Evolutionary conservation across 2,888 invertebrate species (phyloP).

Genomic region (Agriotes lineatus): DNA sequence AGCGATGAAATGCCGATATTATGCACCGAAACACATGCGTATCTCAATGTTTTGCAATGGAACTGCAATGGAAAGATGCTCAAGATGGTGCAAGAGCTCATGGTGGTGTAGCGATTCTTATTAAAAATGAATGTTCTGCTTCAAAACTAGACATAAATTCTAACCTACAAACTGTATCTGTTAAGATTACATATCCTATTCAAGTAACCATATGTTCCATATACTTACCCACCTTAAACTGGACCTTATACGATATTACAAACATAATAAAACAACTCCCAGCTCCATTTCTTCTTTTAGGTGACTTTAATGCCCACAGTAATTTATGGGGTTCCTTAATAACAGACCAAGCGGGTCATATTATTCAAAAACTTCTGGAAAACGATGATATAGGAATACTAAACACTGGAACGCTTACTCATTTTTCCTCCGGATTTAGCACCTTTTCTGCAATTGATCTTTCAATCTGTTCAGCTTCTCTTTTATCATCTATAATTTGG

Average conservation of each 20-base stretch:
- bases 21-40: neutral
- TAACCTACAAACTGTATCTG: neutral
- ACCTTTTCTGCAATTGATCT: neutral
- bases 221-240: neutral
- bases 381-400: neutral
- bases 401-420: neutral
- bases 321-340: neutral
- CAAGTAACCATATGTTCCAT: neutral
- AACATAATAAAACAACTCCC: neutral
- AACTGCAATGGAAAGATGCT: neutral
- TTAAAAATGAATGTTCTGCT: neutral
- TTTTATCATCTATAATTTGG: neutral
- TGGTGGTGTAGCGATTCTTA: neutral
- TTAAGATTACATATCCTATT: neutral
- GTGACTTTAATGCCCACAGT: neutral
- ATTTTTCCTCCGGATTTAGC: neutral
- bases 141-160: neutral
- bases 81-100: neutral
- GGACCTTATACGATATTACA: neutral
- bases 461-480: neutral
- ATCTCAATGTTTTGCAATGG: neutral
- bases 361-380: neutral
- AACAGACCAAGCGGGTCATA: neutral
- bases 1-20: neutral
- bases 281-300: neutral